Conservation (phyloP, 2,797 vertebrate genomes). For the Hoplostethus mediterraneus region DNA sequence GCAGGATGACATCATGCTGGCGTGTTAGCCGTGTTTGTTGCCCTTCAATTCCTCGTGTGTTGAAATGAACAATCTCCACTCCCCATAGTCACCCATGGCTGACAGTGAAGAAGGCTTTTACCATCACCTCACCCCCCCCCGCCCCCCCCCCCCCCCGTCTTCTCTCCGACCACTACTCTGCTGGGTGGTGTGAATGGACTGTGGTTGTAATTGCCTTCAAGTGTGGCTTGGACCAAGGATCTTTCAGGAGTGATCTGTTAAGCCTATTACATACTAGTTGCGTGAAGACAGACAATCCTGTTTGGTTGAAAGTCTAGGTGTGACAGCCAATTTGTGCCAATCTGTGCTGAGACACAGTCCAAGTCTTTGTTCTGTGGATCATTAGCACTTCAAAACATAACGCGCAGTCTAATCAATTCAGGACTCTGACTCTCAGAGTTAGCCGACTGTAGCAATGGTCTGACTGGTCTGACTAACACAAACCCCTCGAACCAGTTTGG, state of each 20-base stretch:
- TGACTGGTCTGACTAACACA: slow-evolving; percentile 1
- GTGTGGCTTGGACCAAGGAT: slow-evolving; percentile 63
- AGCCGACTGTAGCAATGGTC: not conserved
- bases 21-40: slow-evolving; percentile 46
- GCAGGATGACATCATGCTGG: slow-evolving; percentile 56
- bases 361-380: slow-evolving; percentile 57
- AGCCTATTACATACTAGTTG: slow-evolving; percentile 80
- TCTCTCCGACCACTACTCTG: slow-evolving; percentile 11
- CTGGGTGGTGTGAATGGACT: slow-evolving; percentile 41
- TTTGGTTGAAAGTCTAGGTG: slow-evolving; percentile 53
- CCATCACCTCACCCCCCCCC: not conserved
- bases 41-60: slow-evolving; percentile 56
- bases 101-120: slow-evolving; percentile 34
- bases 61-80: slow-evolving; percentile 56
- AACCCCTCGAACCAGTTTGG: slow-evolving; percentile 1
- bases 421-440: slow-evolving; percentile 11
- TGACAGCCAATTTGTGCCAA: slow-evolving; percentile 67
- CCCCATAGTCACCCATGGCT: slow-evolving; percentile 14
- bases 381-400: slow-evolving; percentile 61
- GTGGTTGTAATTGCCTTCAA: slow-evolving; percentile 71
- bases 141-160: slow-evolving; percentile 5
- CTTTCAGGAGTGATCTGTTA: slow-evolving; percentile 76
- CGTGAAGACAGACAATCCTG: slow-evolving; percentile 65
- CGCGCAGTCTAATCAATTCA: slow-evolving; percentile 34
- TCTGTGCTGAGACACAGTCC: slow-evolving; percentile 37